Evolutionary conservation across 2,113 vertebrate genomes (phyloP).

Genomic region (Gulo gulo): DNA sequence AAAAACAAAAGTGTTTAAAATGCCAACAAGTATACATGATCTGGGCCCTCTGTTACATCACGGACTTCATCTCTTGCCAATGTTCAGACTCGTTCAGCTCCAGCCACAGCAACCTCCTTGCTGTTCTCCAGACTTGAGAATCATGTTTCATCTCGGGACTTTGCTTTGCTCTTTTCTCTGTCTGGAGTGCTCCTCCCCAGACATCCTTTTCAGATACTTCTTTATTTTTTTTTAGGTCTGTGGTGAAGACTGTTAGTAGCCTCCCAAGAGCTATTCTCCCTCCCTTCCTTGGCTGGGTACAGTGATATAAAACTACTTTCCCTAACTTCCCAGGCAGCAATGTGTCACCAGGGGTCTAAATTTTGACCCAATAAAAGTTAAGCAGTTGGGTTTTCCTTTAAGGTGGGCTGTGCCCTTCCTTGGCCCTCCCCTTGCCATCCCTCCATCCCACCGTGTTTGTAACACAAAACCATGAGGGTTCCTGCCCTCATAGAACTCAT

Average conservation of each 20-base stretch:
- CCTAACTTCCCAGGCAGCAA: not conserved
- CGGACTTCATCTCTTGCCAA: not conserved
- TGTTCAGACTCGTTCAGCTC: not conserved
- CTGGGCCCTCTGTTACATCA: not conserved
- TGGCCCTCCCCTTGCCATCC: not conserved
- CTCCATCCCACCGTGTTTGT: not conserved
- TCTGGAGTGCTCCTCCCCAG: not conserved
- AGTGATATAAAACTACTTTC: not conserved
- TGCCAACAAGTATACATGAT: not conserved
- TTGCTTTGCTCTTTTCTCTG: not conserved
- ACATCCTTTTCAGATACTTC: not conserved
- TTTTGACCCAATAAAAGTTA: not conserved
- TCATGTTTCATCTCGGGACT: not conserved
- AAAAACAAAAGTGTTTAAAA: not conserved
- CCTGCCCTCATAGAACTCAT: not conserved
- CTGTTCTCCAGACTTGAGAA: not conserved
- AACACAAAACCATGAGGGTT: not conserved
- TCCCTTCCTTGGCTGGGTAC: not conserved
- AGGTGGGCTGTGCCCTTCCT: not conserved
- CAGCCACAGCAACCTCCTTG: not conserved
- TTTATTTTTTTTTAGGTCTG: not conserved
- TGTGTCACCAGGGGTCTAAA: not conserved
- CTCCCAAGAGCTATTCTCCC: not conserved
- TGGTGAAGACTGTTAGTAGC: not conserved
- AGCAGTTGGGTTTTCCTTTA: not conserved